Evolutionary conservation across 1,140 invertebrate species (phyloP), one percentile per base, ranked within the genome.

Genomic region (Diachasmimorpha longicaudata): DNA sequence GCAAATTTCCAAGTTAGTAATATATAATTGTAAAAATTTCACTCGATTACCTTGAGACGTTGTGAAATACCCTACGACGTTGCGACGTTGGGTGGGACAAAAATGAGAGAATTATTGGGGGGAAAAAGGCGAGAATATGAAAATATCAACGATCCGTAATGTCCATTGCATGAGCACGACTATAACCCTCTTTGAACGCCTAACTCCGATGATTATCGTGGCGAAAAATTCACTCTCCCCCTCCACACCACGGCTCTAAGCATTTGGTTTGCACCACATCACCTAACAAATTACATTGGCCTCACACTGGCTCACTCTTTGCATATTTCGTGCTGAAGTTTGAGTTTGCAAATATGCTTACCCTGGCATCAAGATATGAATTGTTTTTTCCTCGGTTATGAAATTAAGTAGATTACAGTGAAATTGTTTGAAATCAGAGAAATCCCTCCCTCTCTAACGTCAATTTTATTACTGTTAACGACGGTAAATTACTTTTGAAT

Each of bases 401-500:
- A 63, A 63, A 63, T 63, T 63, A 63, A 9, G 23, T 16, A 63
- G 58, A 63, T 63, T 63, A 63, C 58, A 23, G 21, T 63, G 31
- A 21, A 63, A 63, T 63, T 31, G 58, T 63, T 52, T 25, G 16
- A 63, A 63, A 63, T 31, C 21, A 63, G 31, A 63, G 31, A 63
- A 58, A 21, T 16, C 19, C 9, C 19, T 11, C 14, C 58, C 10
- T 11, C 58, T 14, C 19, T 25, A 63, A 25, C 58, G 58, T 63
- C 58, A 63, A 63, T 63, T 63, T 63, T 63, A 63, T 63, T 63
- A 63, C 58, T 63, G 58, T 63, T 63, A 63, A 63, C 58, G 58
- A 63, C 13, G 58, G 19, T 63, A 63, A 63, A 63, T 63, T 63
- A 31, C 58, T 25, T 63, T 63, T 63, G 58, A 63, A 63, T 63